These are phyloP conservation scores for Cossypha polioptera DNA, from an alignment of 2,797 vertebrate species.

Conservation along the genomic window DNA sequence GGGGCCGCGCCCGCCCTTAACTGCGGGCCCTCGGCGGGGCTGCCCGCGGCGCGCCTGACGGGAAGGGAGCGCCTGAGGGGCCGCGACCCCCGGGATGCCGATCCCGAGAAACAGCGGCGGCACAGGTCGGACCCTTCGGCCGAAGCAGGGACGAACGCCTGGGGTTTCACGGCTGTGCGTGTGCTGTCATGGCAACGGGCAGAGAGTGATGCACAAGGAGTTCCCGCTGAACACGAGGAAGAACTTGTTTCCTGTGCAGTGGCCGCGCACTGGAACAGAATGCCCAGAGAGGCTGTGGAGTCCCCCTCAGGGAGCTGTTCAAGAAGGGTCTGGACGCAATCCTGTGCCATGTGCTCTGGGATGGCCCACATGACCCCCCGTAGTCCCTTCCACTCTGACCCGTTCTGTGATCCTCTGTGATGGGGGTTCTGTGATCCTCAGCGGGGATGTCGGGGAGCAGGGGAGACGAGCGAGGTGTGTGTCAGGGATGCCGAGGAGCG, in stretches of 20 bases:
- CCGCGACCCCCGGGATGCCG: rapidly evolving
- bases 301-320: rapidly evolving
- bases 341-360: background rate
- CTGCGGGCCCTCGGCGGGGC: background rate
- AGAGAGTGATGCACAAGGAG: background rate
- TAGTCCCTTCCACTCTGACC: background rate
- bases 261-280: rapidly evolving
- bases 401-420: rapidly evolving
- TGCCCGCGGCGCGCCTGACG: conserved; percentile 3
- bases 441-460: rapidly evolving
- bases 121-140: rapidly evolving
- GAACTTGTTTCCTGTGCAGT: too few species aligned
- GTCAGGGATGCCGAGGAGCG: background rate
- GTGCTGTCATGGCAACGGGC: background rate
- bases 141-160: rapidly evolving
- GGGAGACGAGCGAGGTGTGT: rapidly evolving
- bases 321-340: rapidly evolving
- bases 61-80: rapidly evolving
- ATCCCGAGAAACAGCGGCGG: rapidly evolving
- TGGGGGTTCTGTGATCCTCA: too few species aligned
- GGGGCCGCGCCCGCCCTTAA: background rate
- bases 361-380: rapidly evolving
- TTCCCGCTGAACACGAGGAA: background rate
- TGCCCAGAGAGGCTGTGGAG: rapidly evolving
- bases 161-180: rapidly evolving